These are phyloP conservation scores for Meganola albula DNA, from an alignment of 2,888 invertebrate species.

Conservation along the genomic window DNA sequence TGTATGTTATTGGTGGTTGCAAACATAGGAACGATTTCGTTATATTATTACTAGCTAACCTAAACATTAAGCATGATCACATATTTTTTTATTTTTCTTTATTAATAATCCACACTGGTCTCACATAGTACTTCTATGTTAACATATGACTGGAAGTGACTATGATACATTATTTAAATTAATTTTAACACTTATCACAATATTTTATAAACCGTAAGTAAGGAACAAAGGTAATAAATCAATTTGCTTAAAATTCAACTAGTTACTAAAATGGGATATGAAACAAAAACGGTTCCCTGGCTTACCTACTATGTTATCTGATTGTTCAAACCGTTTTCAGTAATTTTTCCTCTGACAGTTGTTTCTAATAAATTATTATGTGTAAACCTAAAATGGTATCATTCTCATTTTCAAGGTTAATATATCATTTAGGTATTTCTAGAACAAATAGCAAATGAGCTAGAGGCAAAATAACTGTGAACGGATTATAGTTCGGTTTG, in stretches of 20 bases:
- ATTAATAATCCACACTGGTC: slow-evolving; percentile 46
- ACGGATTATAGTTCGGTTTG: too few relatives aligned
- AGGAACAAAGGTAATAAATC: slow-evolving; percentile 57
- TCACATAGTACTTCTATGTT: slow-evolving; percentile 61
- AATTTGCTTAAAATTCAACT: slow-evolving; percentile 36
- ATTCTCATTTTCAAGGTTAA: too few relatives aligned
- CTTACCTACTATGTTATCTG: too few relatives aligned
- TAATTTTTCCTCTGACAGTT: too few relatives aligned
- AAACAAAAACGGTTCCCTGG: too few relatives aligned
- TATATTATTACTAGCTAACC: slow-evolving; percentile 47
- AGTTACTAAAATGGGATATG: slow-evolving; percentile 34
- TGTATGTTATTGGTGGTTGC: slow-evolving; percentile 49
- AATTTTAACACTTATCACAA: slow-evolving; percentile 68
- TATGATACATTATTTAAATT: slow-evolving; percentile 65
- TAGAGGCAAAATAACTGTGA: too few relatives aligned
- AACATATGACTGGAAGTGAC: slow-evolving; percentile 78
- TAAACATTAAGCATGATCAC: slow-evolving; percentile 59
- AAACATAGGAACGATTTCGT: slow-evolving; percentile 65
- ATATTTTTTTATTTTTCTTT: slow-evolving; percentile 50
- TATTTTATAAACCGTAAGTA: slow-evolving; percentile 53
- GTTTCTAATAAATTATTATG: too few relatives aligned
- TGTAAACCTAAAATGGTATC: too few relatives aligned
- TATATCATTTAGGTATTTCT: too few relatives aligned
- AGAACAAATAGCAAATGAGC: too few relatives aligned
- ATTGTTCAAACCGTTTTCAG: too few relatives aligned